A percentile compares a stretch with the other conserved stretches of the same genome.
Conservation (phyloP, 2,113 vertebrate species). For the Naja naja region DNA sequence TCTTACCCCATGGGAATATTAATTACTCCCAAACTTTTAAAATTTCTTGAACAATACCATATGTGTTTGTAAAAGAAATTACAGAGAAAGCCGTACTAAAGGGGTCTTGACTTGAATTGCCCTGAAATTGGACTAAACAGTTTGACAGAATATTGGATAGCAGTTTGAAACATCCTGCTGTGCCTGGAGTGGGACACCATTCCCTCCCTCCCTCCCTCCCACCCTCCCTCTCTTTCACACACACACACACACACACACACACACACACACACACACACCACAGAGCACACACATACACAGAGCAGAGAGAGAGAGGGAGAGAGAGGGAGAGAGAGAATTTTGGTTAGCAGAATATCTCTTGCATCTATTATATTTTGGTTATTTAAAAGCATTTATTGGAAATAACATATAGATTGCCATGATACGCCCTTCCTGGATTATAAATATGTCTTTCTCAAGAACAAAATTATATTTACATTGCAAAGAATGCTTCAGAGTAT, state of each 20-base stretch:
- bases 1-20: slow-evolving; percentile 46
- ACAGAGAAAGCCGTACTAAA: slow-evolving; percentile 55
- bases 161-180: slow-evolving; percentile 30
- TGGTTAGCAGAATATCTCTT: slow-evolving; percentile 55
- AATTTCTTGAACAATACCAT: slow-evolving; percentile 42
- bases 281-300: too few relatives aligned
- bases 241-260: slow-evolving; percentile 30
- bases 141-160: slow-evolving; percentile 38
- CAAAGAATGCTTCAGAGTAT: slow-evolving; percentile 55
- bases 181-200: slow-evolving; percentile 42
- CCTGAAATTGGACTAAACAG: slow-evolving; percentile 51
- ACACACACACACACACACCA: slow-evolving; percentile 51
- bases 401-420: slow-evolving; percentile 13
- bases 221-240: slow-evolving; percentile 21
- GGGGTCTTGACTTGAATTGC: slow-evolving; percentile 56
- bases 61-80: slow-evolving; percentile 53
- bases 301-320: too few relatives aligned
- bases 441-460: neutral
- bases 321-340: slow-evolving; percentile 23
- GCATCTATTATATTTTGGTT: neutral
- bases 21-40: slow-evolving; percentile 50
- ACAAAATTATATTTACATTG: neutral
- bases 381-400: slow-evolving; percentile 4
- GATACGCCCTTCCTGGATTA: neutral
- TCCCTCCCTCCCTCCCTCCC: too few relatives aligned